Percentiles rank a stretch among this genome's conserved stretches.
Evolutionary conservation across 2,113 vertebrate species (phyloP).

Genomic region (Tupaia chinensis): DNA sequence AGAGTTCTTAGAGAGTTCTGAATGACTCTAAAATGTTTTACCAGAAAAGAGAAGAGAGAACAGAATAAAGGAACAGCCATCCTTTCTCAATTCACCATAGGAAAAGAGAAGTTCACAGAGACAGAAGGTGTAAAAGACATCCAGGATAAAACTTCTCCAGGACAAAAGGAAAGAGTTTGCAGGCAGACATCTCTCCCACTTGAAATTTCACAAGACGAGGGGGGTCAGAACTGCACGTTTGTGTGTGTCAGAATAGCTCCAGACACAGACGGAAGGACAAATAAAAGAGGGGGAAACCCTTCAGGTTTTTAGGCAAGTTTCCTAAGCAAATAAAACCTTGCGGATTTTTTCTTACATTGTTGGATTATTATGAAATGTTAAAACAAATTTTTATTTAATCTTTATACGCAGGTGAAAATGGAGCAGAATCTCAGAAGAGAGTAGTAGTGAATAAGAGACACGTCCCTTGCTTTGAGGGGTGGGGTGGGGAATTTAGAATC

Average conservation of each 20-base stretch:
- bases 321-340: neutral
- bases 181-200: neutral
- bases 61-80: neutral
- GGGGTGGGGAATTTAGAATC: fast-evolving
- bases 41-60: neutral
- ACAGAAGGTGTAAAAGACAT: neutral
- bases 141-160: neutral
- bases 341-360: neutral
- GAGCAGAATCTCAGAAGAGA: neutral
- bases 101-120: neutral
- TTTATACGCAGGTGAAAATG: neutral
- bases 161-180: neutral
- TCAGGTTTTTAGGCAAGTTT: neutral
- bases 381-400: neutral
- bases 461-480: neutral
- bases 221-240: neutral
- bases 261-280: neutral
- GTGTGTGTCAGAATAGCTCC: neutral
- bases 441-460: neutral
- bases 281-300: neutral
- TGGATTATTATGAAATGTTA: neutral
- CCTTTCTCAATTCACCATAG: neutral
- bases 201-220: neutral
- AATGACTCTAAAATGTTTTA: neutral
- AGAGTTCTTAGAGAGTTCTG: neutral